A percentile compares a stretch with the other conserved stretches of the same genome.
These are phyloP conservation scores for Luscinia megarhynchos DNA, from an alignment of 2,797 vertebrate species.

Conservation along the genomic window DNA sequence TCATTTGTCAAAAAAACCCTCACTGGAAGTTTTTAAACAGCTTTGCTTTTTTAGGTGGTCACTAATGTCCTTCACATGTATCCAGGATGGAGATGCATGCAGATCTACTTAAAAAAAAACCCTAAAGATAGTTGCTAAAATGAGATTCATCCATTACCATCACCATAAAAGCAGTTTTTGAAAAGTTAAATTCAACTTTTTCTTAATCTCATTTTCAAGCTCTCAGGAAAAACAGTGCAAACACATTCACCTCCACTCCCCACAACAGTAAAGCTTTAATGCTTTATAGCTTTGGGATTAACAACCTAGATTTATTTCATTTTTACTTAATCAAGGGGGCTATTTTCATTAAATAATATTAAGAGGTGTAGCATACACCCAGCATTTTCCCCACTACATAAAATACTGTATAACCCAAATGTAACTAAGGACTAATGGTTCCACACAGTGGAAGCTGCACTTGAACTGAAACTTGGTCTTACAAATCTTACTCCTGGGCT, in stretches of 20 bases:
- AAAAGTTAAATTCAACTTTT: not conserved
- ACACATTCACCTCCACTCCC: not conserved
- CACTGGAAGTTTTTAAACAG: not conserved
- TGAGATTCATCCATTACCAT: not conserved
- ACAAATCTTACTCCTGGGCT: not conserved
- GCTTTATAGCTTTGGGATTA: not conserved
- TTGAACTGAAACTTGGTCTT: not conserved
- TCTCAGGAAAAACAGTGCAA: not conserved
- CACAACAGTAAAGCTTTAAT: not conserved
- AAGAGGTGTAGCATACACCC: not conserved
- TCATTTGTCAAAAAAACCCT: not conserved
- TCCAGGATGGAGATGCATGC: not conserved
- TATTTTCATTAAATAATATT: not conserved
- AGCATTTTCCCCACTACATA: not conserved
- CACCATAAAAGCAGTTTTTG: not conserved
- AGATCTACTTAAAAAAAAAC: not conserved
- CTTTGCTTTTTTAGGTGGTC: not conserved
- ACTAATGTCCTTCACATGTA: not conserved
- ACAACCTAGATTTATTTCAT: not conserved
- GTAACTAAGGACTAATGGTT: not conserved
- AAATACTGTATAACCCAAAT: not conserved
- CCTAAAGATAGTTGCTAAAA: not conserved
- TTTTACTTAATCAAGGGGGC: not conserved
- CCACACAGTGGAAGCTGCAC: not conserved
- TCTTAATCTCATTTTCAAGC: not conserved